phyloP scores from a whole-genome alignment of 2,888 invertebrate genomes.

The Drosophila nigricruria region DNA sequence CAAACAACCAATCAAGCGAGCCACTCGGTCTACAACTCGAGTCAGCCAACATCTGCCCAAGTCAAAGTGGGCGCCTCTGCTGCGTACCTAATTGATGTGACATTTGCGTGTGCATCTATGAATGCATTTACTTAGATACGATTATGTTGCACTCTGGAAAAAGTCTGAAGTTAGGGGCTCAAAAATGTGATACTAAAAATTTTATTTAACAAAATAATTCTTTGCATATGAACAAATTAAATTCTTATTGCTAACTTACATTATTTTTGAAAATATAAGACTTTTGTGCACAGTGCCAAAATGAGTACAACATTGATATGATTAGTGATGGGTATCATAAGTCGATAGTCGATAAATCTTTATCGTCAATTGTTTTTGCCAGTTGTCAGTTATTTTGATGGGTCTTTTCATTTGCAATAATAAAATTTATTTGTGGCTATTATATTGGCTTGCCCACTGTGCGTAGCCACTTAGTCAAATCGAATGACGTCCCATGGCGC shows the following conservation, averaged over 20 bases:
- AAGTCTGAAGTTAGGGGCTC: too few relatives aligned
- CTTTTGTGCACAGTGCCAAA: background rate
- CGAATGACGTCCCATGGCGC: constrained; percentile 46
- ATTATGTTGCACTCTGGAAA: constrained; percentile 33
- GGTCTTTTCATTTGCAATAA: too few relatives aligned
- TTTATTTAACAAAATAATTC: background rate
- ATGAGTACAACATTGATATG: background rate
- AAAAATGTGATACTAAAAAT: background rate
- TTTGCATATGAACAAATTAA: background rate
- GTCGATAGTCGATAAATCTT: background rate
- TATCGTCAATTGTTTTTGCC: background rate
- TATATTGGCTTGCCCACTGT: constrained; percentile 32
- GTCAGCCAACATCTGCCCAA: constrained; percentile 16
- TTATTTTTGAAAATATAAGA: background rate
- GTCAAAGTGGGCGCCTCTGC: constrained; percentile 30
- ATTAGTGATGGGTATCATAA: background rate
- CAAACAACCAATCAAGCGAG: constrained; percentile 26
- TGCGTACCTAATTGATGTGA: constrained; percentile 66
- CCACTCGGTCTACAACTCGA: constrained; percentile 3
- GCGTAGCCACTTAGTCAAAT: constrained; percentile 50
- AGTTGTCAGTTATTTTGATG: background rate
- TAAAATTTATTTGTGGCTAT: background rate
- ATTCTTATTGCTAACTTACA: too few relatives aligned
- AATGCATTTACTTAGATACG: constrained; percentile 50
- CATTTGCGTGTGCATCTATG: constrained; percentile 69